These are phyloP conservation scores for Drosophila repleta DNA, from an alignment of 1,140 invertebrate genomes.

Conservation along the genomic window DNA sequence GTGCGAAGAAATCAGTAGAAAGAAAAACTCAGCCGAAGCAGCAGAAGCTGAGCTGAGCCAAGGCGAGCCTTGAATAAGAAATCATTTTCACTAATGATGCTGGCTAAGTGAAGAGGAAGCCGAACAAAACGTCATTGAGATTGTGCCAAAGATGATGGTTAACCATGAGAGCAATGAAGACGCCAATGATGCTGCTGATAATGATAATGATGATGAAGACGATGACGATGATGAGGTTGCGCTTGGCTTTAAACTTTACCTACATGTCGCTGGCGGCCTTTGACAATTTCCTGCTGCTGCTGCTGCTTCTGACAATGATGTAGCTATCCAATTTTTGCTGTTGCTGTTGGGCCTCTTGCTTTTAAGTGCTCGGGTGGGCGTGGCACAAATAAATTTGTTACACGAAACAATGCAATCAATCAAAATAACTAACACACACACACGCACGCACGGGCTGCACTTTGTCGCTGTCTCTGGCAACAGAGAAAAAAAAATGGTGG, in stretches of 20 bases:
- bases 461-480: conserved; percentile 51
- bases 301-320: conserved; percentile 43
- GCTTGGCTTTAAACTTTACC: conserved; percentile 42
- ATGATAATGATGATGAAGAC: background rate
- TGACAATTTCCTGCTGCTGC: conserved; percentile 42
- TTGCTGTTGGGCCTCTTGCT: conserved; percentile 17
- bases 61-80: conserved; percentile 57
- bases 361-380: conserved; percentile 40
- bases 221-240: conserved; percentile 21
- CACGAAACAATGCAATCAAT: conserved; percentile 68
- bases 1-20: conserved; percentile 32
- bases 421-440: conserved; percentile 57
- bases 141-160: conserved; percentile 30
- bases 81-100: conserved; percentile 66
- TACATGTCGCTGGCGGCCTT: conserved; percentile 24
- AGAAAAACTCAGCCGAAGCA: conserved; percentile 36
- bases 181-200: conserved; percentile 22
- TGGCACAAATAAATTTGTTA: conserved; percentile 62
- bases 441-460: conserved; percentile 26
- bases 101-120: conserved; percentile 27
- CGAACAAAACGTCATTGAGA: conserved; percentile 41
- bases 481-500: background rate
- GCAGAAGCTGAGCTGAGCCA: background rate
- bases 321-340: conserved; percentile 30
- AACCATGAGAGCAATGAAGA: conserved; percentile 12